Percentiles rank a stretch among this genome's conserved stretches.
phyloP scores from a whole-genome alignment of 1,140 invertebrate species.

The Lanistes nyassanus region DNA sequence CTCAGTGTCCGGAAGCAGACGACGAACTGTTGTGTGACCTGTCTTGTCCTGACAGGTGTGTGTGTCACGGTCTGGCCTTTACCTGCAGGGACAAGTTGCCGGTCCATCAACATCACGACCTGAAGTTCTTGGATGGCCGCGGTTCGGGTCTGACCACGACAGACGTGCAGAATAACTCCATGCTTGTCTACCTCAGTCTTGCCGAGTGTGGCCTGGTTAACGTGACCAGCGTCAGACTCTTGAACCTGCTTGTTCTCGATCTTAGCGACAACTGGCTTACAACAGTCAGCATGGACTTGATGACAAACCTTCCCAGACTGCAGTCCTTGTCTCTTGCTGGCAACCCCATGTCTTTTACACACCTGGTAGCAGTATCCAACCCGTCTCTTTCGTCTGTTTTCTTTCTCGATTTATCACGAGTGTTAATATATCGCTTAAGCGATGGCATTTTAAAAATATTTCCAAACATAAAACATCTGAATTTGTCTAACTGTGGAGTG shows the following conservation, averaged over 20 bases:
- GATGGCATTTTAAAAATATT: not conserved
- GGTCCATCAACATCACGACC: not conserved
- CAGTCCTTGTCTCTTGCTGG: not conserved
- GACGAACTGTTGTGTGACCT: constrained; percentile 16
- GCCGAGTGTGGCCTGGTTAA: not conserved
- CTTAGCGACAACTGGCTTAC: not conserved
- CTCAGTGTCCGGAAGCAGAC: constrained; percentile 22
- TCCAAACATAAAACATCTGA: constrained; percentile 11
- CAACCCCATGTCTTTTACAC: not conserved
- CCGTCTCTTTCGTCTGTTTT: too few relatives aligned
- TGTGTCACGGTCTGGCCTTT: constrained; percentile 15
- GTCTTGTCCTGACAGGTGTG: not conserved
- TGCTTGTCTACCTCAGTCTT: constrained; percentile 19
- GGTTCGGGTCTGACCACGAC: not conserved
- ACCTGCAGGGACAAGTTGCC: not conserved
- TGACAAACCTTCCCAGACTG: not conserved
- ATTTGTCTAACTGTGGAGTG: constrained; percentile 8
- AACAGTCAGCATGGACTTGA: not conserved
- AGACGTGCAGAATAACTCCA: not conserved
- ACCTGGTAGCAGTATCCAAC: not conserved
- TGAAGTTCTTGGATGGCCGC: not conserved
- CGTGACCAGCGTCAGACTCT: not conserved
- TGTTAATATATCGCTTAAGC: not conserved
- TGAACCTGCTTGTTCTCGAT: constrained; percentile 2
- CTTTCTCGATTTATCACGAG: not conserved